Conservation (phyloP, 2,888 invertebrate genomes). For the Amiota mariae region DNA sequence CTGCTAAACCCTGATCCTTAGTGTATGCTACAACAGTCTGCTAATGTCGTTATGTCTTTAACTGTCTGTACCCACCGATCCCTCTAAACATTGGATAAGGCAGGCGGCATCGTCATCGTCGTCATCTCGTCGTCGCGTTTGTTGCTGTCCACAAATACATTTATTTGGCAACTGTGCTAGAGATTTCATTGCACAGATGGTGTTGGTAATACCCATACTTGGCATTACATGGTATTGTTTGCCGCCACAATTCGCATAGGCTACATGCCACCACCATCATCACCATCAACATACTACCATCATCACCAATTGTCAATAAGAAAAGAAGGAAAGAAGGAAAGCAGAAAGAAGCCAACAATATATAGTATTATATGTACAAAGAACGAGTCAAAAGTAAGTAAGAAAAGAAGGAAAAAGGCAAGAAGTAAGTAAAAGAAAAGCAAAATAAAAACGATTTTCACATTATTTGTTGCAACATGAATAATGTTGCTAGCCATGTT, state of each 20-base stretch:
- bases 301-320: neutral
- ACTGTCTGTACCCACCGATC: neutral
- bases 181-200: conserved; percentile 30
- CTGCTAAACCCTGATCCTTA: too few species aligned
- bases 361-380: too few species aligned
- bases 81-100: neutral
- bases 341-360: neutral
- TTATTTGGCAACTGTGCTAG: conserved; percentile 23
- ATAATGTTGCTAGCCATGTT: conserved; percentile 2
- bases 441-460: too few species aligned
- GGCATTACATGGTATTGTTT: conserved; percentile 22
- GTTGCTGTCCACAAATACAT: conserved; percentile 12
- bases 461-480: conserved; percentile 16
- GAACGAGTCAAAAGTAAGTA: neutral
- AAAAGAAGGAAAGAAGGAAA: neutral
- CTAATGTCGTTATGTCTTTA: too few species aligned
- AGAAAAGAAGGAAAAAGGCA: neutral
- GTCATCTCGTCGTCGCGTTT: too few species aligned
- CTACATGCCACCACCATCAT: neutral
- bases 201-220: conserved; percentile 30
- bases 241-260: conserved; percentile 10
- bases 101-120: neutral
- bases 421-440: too few species aligned
- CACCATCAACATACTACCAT: too few species aligned
- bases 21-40: too few species aligned